Evolutionary conservation across 2,888 invertebrate genomes (phyloP), one percentile per base, ranked within the genome.

Genomic region (Podabrus alpinus): DNA sequence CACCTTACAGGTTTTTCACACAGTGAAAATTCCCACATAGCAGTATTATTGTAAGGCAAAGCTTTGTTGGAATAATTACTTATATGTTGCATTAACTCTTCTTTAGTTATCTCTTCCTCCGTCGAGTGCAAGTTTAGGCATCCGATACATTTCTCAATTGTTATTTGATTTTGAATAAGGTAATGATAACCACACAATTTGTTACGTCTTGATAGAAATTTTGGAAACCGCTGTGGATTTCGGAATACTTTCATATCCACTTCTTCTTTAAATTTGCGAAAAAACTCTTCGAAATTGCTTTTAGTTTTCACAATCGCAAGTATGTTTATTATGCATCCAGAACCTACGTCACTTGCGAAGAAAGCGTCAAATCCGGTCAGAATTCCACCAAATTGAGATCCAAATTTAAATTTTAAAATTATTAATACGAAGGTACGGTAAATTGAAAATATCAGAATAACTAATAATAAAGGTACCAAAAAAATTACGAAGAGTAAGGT

Each of bases 351-450:
- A 17, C 90, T 79, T 25, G 89, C 88, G 90, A 90, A 90, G 71
- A 90, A 87, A 1, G 88, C 87, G 79, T 91, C 91, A 9, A 88
- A 87, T 61, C 90, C 90, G 45, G 88, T 86, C 17, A 91, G 83
- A 15, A 90, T 86, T 17, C 88, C 87, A 3, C 84, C 87, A 78
- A 89, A 91, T 74, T 86, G 82, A 59, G 86, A 83, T 64, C 87
- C 87, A 21, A 83, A 78, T 68, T 75, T 80, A 76, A 61, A 78
- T 71, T 76, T 76, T 81, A 80, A 78, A 70, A 80, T 66, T 9
- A 76, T 15, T 24, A 74, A 17, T 7, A 83, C 77, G 5, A 80
- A 67, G 17, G 68, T 25, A 71, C 80, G 79, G 71, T 81, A 81
- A 15, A 77, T 15, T 3, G 11, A 13, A n/a, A 66, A 69, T 4